These are phyloP conservation scores for Antheraea mylitta DNA, from an alignment of 1,140 invertebrate genomes.

Conservation along the genomic window DNA sequence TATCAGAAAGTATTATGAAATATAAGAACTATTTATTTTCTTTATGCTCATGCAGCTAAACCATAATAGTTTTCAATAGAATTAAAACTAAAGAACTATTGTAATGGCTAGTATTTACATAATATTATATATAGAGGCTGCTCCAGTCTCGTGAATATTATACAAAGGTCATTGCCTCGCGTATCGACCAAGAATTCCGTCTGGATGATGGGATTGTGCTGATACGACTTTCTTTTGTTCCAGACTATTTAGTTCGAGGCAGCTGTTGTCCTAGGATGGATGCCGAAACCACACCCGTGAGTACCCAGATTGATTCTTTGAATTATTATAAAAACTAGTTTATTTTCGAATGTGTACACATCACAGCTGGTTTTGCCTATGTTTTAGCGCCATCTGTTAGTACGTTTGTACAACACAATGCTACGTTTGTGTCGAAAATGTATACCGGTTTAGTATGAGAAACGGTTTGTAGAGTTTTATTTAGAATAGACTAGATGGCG, in stretches of 20 bases:
- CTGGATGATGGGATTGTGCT: slow-evolving; percentile 12
- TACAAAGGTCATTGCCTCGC: slow-evolving; percentile 20
- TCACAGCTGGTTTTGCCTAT: slow-evolving; percentile 25
- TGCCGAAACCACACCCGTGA: slow-evolving; percentile 57
- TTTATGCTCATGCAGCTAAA: too few species aligned
- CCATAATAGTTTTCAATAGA: not conserved
- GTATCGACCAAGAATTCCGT: slow-evolving; percentile 17
- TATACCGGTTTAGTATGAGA: not conserved
- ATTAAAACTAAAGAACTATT: not conserved
- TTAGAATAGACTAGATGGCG: slow-evolving; percentile 15
- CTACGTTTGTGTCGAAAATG: not conserved
- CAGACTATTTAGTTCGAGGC: slow-evolving; percentile 61
- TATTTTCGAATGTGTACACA: slow-evolving; percentile 20
- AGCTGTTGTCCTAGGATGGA: slow-evolving; percentile 40
- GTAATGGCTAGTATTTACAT: slow-evolving; percentile 7
- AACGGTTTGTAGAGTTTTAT: not conserved
- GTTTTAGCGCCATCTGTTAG: slow-evolving; percentile 32
- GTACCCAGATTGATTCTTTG: slow-evolving; percentile 34
- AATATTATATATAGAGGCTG: not conserved
- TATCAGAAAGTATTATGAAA: too few species aligned
- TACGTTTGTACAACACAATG: not conserved
- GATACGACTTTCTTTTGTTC: slow-evolving; percentile 43
- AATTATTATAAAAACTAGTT: slow-evolving; percentile 6
- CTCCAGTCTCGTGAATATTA: slow-evolving; percentile 13
- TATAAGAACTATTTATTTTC: too few species aligned